Evolutionary conservation across 2,797 vertebrate species (phyloP).

Genomic region (Sandelia bainsii): DNA sequence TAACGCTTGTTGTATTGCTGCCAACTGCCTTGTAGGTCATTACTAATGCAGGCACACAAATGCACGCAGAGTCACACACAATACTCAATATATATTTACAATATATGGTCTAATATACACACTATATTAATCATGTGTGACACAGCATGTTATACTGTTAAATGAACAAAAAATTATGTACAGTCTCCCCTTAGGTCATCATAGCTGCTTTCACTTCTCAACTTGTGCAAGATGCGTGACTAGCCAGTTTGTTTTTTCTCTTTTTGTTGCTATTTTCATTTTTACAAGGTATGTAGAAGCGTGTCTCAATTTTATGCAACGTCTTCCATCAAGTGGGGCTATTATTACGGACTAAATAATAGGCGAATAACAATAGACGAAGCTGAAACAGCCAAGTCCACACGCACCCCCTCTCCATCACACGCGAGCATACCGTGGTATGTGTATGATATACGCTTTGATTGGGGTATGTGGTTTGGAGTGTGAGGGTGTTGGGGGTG

Average conservation of each 20-base stretch:
- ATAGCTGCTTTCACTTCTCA: conserved; percentile 64
- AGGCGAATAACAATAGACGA: too few relatives aligned
- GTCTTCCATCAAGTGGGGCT: conserved; percentile 70
- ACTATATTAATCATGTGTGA: conserved; percentile 41
- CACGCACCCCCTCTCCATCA: conserved; percentile 66
- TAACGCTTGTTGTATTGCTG: conserved; percentile 38
- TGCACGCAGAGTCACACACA: conserved; percentile 24
- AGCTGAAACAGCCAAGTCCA: conserved; percentile 72
- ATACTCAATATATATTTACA: conserved; percentile 1
- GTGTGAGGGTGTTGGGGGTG: conserved; percentile 30
- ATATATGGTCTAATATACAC: conserved; percentile 36
- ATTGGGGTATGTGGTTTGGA: conserved; percentile 38
- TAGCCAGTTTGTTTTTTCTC: conserved; percentile 74
- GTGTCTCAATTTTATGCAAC: conserved; percentile 82
- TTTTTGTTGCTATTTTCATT: conserved; percentile 69
- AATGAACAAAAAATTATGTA: conserved; percentile 31
- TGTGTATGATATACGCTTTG: conserved; percentile 49
- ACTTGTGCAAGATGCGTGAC: conserved; percentile 80
- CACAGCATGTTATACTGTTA: conserved; percentile 27
- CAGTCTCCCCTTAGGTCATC: conserved; percentile 55
- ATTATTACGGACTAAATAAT: too few relatives aligned
- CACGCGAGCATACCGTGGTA: conserved; percentile 32
- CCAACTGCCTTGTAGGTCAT: conserved; percentile 59
- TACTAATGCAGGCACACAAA: conserved; percentile 50
- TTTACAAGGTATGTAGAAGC: conserved; percentile 82